Percentiles rank a stretch among this genome's conserved stretches.
phyloP scores from a whole-genome alignment of 1,140 invertebrate genomes.

The Glomeris maerens region DNA sequence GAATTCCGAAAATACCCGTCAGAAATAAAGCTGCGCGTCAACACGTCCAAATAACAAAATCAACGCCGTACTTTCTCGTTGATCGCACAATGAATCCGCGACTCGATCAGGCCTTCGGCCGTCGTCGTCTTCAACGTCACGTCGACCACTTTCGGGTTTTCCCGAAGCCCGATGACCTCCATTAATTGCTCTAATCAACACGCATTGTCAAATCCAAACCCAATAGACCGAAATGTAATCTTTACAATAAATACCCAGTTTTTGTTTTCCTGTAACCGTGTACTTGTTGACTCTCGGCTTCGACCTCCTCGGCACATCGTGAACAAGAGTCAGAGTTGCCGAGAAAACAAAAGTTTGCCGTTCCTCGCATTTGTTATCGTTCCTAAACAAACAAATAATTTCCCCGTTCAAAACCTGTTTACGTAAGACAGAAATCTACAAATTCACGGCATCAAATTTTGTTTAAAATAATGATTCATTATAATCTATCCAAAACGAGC shows the following conservation, averaged over 20 bases:
- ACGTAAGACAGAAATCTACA: conserved; percentile 15
- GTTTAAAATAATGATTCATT: too few relatives aligned
- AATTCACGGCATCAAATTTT: too few relatives aligned
- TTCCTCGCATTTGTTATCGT: conserved; percentile 32
- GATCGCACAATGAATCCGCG: conserved; percentile 51
- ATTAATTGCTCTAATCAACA: conserved; percentile 26
- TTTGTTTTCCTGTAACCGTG: conserved; percentile 24
- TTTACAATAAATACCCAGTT: conserved; percentile 20
- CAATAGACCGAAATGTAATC: background rate
- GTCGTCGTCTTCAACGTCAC: conserved; percentile 58
- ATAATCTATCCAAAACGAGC: too few relatives aligned
- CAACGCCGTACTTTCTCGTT: conserved; percentile 46
- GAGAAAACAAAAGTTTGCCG: conserved; percentile 95
- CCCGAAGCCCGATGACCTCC: conserved; percentile 55
- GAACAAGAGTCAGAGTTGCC: conserved; percentile 84
- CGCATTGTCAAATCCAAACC: background rate
- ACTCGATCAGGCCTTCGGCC: conserved; percentile 66
- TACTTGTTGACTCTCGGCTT: too few relatives aligned
- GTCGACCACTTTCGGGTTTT: conserved; percentile 84
- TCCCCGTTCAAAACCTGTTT: conserved; percentile 5
- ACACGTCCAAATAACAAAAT: background rate
- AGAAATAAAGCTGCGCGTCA: conserved; percentile 3
- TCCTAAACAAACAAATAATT: conserved; percentile 17
- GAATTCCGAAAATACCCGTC: background rate
- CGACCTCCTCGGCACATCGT: conserved; percentile 66